Base-by-base conservation (phyloP, 2,888 invertebrate species). In the Stegophylla sp. region DNA sequence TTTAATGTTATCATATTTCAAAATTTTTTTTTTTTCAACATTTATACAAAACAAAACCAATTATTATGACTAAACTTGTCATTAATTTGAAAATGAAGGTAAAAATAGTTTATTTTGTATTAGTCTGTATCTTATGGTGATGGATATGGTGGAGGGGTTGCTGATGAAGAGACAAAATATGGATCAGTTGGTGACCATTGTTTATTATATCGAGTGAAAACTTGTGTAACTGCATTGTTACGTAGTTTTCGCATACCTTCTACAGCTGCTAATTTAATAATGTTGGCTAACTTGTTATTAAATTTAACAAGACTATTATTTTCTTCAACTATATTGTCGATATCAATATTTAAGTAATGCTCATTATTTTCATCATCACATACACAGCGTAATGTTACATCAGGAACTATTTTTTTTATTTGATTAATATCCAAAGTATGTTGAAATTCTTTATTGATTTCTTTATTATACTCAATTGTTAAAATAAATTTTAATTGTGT, bases 401-500 rank as follows among this genome's bases (percentile, higher is more conserved):
- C 5, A 20, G 61, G 48, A 48, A 63, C 10, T 4, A 20, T 20
- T 45, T 63, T 17, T 28, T 20, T 63, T 10, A 48, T 3, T 43
- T 15, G 43, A 59, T 45, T 13, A 45, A 28, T 48, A 15, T 63
- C 26, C 26, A 1, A 13, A n/a, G 61, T 23, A 28, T 1, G 20
- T 59, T 43, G 17, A 28, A 4, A 48, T 63, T 74, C 20, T 28
- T 61, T 20, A 10, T 12, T 2, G 20, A 15, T 15, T 34, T 48
- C 5, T 0, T 63, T 63, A 10, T 45, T 72, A 13, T 41, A 63
- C 34, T 74, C 61, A 10, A 74, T 34, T 20, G 74, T 74, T 20
- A 74, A 17, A 28, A 74, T 74, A 34, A 63, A 74, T 74, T 74
- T 74, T 15, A 74, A 15, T 34, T 74, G 74, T 9, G 61, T 48